Percentiles rank a stretch among this genome's conserved stretches.
Evolutionary conservation across 1,140 invertebrate species (phyloP).

Genomic region (Calliopsis andreniformis): DNA sequence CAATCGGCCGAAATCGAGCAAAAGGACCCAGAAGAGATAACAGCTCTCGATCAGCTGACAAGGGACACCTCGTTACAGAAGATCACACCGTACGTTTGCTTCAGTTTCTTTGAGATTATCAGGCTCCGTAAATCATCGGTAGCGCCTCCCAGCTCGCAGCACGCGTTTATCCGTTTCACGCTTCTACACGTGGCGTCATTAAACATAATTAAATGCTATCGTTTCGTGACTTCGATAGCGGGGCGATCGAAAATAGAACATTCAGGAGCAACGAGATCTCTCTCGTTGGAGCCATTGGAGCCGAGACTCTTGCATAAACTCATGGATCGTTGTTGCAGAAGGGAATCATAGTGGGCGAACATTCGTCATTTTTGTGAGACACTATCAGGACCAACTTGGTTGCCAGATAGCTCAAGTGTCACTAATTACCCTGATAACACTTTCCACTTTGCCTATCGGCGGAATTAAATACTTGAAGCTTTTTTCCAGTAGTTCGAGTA

Average conservation of each 20-base stretch:
- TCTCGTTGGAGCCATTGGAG: too few species aligned
- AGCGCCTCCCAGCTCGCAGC: slow-evolving; percentile 30
- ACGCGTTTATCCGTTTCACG: slow-evolving; percentile 31
- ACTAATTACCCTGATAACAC: slow-evolving; percentile 59
- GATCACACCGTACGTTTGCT: background rate
- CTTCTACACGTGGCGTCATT: slow-evolving; percentile 19
- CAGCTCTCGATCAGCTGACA: too few species aligned
- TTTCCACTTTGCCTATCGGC: slow-evolving; percentile 25
- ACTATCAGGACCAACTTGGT: slow-evolving; percentile 11
- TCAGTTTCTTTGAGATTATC: slow-evolving; percentile 11
- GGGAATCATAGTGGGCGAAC: slow-evolving; percentile 41
- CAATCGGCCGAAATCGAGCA: background rate
- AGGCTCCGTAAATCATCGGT: slow-evolving; percentile 28
- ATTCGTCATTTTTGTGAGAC: background rate
- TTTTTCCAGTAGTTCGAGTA: background rate
- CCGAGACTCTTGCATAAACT: too few species aligned
- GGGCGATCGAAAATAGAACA: background rate
- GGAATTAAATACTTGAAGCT: slow-evolving; percentile 33
- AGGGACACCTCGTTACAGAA: slow-evolving; percentile 7
- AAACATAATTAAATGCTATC: slow-evolving; percentile 48
- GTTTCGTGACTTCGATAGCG: slow-evolving; percentile 9
- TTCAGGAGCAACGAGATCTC: background rate
- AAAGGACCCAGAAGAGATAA: background rate
- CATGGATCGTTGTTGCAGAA: background rate
- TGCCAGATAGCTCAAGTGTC: slow-evolving; percentile 50